Conservation (phyloP, 2,888 invertebrate genomes). For the Dendrolimus pini region DNA sequence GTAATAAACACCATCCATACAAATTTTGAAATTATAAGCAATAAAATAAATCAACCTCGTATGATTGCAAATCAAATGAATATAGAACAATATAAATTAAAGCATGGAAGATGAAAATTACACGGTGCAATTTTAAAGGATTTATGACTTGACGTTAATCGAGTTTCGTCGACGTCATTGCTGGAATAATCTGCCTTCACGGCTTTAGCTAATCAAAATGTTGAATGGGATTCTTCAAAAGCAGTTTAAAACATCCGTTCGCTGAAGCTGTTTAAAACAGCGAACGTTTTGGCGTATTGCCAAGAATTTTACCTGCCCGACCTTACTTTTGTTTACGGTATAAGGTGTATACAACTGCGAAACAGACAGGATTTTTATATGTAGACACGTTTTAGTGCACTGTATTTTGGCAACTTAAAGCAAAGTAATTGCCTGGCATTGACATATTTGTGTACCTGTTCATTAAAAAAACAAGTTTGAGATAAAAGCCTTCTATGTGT, state of each 20-base stretch:
- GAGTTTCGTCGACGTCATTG: neutral
- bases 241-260: conserved; percentile 6
- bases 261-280: conserved; percentile 6
- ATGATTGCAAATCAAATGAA: too few relatives aligned
- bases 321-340: neutral
- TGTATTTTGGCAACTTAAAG: too few relatives aligned
- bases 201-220: neutral
- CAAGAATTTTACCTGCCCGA: conserved; percentile 12
- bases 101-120: neutral
- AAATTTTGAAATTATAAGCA: too few relatives aligned
- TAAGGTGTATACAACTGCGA: neutral
- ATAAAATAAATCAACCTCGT: too few relatives aligned
- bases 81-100: neutral
- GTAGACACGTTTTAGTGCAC: too few relatives aligned
- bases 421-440: too few relatives aligned
- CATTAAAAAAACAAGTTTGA: too few relatives aligned
- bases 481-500: too few relatives aligned
- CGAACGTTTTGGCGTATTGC: conserved; percentile 11
- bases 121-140: neutral
- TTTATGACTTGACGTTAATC: neutral
- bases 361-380: too few relatives aligned
- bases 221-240: conserved; percentile 2
- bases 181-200: neutral
- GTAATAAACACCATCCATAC: too few relatives aligned
- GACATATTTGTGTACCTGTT: too few relatives aligned